Evolutionary conservation across 2,888 invertebrate species (phyloP).

Genomic region (Selenia dentaria): DNA sequence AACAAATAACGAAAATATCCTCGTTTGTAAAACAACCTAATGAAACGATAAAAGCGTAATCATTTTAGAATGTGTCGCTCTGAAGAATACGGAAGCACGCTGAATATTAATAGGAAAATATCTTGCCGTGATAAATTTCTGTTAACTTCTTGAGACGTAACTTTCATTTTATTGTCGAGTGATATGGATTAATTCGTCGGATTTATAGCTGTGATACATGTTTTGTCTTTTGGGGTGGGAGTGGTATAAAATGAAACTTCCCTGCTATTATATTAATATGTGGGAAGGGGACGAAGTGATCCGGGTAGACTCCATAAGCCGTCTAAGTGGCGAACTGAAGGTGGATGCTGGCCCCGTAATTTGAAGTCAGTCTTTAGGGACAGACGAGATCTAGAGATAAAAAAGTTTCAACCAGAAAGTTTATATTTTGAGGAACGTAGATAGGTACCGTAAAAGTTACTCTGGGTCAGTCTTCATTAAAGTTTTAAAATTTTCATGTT

Average conservation of each 20-base stretch:
- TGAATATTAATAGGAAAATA: slow-evolving; percentile 38
- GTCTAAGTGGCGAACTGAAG: slow-evolving; percentile 61
- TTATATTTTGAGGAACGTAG: no score
- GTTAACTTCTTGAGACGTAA: slow-evolving; percentile 80
- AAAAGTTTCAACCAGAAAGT: slow-evolving; percentile 9
- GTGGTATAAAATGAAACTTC: slow-evolving; percentile 78
- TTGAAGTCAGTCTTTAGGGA: slow-evolving; percentile 38
- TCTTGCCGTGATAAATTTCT: slow-evolving; percentile 73
- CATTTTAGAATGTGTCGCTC: slow-evolving; percentile 22
- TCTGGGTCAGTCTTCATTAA: no score
- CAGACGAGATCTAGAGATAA: slow-evolving; percentile 15
- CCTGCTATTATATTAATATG: slow-evolving; percentile 81
- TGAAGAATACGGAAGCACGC: slow-evolving; percentile 24
- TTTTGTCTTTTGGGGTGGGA: slow-evolving; percentile 66
- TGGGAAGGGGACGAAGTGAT: slow-evolving; percentile 68
- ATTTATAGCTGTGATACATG: slow-evolving; percentile 84
- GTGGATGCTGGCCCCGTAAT: slow-evolving; percentile 41
- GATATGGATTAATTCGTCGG: slow-evolving; percentile 82
- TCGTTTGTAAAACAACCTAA: slow-evolving; percentile 16
- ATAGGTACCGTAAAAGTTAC: no score
- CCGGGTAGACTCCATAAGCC: slow-evolving; percentile 67
- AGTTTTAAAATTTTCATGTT: no score
- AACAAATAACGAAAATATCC: slow-evolving; percentile 14
- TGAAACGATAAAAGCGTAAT: slow-evolving; percentile 20
- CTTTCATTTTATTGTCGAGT: slow-evolving; percentile 80